Conservation (phyloP, 2,888 invertebrate species). For the Sialis fuliginosa region DNA sequence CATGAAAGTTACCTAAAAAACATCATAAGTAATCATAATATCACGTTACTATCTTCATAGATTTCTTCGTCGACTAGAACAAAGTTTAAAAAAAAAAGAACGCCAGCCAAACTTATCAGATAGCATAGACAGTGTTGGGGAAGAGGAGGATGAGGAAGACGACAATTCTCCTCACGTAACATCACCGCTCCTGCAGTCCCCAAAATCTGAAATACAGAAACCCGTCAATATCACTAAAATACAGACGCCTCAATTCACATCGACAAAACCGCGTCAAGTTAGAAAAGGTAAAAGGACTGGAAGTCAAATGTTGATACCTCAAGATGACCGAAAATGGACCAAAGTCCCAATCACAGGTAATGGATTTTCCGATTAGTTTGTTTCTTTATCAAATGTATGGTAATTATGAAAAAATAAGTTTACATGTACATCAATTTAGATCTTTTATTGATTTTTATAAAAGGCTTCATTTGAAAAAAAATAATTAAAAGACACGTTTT, state of each 20-base stretch:
- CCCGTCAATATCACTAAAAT: constrained; percentile 24
- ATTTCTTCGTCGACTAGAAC: constrained; percentile 51
- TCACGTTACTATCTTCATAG: constrained; percentile 20
- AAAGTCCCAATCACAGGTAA: constrained; percentile 18
- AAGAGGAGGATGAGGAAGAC: constrained; percentile 41
- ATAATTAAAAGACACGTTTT: no score
- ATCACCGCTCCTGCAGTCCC: constrained; percentile 37
- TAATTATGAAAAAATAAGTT: not conserved
- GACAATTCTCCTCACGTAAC: constrained; percentile 45
- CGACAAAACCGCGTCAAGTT: not conserved
- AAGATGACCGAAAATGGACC: constrained; percentile 19
- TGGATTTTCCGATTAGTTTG: constrained; percentile 22
- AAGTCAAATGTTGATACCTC: constrained; percentile 14
- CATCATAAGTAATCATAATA: not conserved
- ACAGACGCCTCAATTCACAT: constrained; percentile 9
- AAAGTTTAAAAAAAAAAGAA: constrained; percentile 50
- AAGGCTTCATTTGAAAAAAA: no score
- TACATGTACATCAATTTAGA: not conserved
- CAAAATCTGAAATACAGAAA: constrained; percentile 21
- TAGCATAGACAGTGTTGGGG: constrained; percentile 29
- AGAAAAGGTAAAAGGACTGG: constrained; percentile 15
- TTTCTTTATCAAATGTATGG: not conserved
- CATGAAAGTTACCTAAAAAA: no score
- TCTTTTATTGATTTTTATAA: no score
- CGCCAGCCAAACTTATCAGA: constrained; percentile 31